phyloP scores from a whole-genome alignment of 2,888 invertebrate species.

The Vandiemenella viatica region DNA sequence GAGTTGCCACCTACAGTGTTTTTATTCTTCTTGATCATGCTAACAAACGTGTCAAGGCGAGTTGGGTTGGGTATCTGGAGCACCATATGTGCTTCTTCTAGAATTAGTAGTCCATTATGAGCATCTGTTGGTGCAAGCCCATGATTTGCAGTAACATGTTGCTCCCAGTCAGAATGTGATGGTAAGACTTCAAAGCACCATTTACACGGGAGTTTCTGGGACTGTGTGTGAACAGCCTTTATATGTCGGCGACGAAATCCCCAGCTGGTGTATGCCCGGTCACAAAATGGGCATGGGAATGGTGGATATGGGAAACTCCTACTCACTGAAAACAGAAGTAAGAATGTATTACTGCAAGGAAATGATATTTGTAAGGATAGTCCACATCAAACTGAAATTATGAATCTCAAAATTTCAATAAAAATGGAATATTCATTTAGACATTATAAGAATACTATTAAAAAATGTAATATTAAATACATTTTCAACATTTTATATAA shows the following conservation, averaged over 20 bases:
- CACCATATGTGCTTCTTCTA: slow-evolving; percentile 47
- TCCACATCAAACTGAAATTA: neutral
- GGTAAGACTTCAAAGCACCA: slow-evolving; percentile 28
- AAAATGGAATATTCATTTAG: neutral
- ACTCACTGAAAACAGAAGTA: slow-evolving; percentile 5
- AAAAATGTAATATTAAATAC: too few relatives aligned
- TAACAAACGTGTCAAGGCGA: slow-evolving; percentile 16
- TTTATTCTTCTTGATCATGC: slow-evolving; percentile 13
- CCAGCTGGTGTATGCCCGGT: slow-evolving; percentile 46
- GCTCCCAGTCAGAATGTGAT: slow-evolving; percentile 43
- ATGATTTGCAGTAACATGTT: slow-evolving; percentile 40
- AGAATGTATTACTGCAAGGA: neutral
- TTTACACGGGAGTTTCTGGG: slow-evolving; percentile 21
- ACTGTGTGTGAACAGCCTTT: slow-evolving; percentile 41
- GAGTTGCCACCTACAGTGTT: neutral
- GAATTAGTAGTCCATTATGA: slow-evolving; percentile 41
- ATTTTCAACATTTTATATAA: too few relatives aligned
- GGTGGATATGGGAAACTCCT: slow-evolving; percentile 26
- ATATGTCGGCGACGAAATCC: slow-evolving; percentile 46
- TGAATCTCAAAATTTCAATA: neutral
- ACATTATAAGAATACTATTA: too few relatives aligned
- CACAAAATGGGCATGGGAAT: slow-evolving; percentile 47
- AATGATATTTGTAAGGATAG: neutral
- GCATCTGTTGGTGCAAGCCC: slow-evolving; percentile 41
- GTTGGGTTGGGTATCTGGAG: slow-evolving; percentile 25